phyloP scores from a whole-genome alignment of 2,113 vertebrate genomes.

The Himantopus leucocephalus region DNA sequence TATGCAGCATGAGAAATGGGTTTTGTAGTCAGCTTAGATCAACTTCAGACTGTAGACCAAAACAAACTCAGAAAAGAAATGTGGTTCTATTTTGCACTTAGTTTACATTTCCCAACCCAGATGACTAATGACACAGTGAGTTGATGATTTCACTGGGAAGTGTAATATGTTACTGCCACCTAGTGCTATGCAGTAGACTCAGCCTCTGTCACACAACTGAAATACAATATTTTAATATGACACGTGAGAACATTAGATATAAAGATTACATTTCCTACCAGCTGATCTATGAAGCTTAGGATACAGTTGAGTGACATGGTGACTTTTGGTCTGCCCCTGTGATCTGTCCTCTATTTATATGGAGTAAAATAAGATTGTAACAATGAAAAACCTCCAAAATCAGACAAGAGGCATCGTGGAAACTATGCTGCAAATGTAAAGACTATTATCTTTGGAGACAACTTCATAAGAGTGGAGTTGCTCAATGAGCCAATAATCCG shows the following conservation, averaged over 20 bases:
- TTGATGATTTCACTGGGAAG: neutral
- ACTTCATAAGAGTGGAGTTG: neutral
- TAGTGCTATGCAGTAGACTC: constrained; percentile 5
- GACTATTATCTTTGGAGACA: neutral
- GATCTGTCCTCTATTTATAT: neutral
- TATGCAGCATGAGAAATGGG: neutral
- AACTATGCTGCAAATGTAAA: neutral
- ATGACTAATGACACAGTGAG: neutral
- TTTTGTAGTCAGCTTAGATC: neutral
- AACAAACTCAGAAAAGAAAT: neutral
- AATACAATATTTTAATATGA: neutral
- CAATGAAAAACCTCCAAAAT: neutral
- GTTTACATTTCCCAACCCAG: neutral
- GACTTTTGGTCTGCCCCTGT: neutral
- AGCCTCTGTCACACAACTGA: neutral
- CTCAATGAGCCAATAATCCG: neutral
- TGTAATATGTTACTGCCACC: constrained; percentile 46
- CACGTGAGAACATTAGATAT: fast-evolving
- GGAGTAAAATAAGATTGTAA: neutral
- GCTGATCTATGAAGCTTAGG: neutral
- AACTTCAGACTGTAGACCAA: neutral
- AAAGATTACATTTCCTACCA: neutral
- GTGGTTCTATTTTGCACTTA: neutral
- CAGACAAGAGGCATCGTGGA: neutral
- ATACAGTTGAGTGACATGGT: neutral